Base-by-base conservation (phyloP, 2,888 invertebrate genomes). In the Campaea margaritaria region DNA sequence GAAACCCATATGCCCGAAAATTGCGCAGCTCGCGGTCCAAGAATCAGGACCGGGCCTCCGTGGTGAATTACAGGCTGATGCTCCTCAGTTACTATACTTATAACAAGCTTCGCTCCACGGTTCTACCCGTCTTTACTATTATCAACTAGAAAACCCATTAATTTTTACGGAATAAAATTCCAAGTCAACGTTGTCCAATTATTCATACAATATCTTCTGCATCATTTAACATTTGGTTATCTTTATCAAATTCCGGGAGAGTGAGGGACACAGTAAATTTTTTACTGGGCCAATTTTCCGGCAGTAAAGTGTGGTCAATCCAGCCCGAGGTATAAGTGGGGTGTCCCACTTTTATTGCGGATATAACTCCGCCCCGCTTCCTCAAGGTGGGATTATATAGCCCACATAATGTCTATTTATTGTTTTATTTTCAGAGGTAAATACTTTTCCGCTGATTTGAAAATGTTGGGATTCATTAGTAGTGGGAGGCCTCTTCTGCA, bases 271-370 rank as follows among this genome's bases (percentile, higher is more conserved):
- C 56, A 75, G 76, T 83, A 84, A 83, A 83, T 81, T 66, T 75
- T 83, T 85, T 85, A 83, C 72, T 76, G 64, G 69, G 68, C 78
- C 83, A 79, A 82, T 82, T 83, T 82, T 78, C 76, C 76, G 81
- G 79, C 65, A 64, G 74, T 85, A 85, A 85, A 85, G 68, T 75
- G 81, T 83, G 85, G 85, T 84, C 84, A 85, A 85, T 85, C 83
- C 78, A 72, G 73, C 69, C 31, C 48, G 39, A 65, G 69, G 74
- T 76, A 72, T 75, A 73, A 71, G 73, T 68, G 67, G 74, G 69
- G 77, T 68, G 76, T 74, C 75, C 73, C 70, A 68, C 54, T 81
- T 83, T 85, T 84, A 84, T 82, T 74, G 63, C 46, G 61, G 70
- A 67, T 69, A 81, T 84, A 81, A 83, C 79, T 62, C 74, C 78